Evolutionary conservation across 2,113 vertebrate species (phyloP), one percentile per base, ranked within the genome.

Genomic region (Odocoileus hemionus): DNA sequence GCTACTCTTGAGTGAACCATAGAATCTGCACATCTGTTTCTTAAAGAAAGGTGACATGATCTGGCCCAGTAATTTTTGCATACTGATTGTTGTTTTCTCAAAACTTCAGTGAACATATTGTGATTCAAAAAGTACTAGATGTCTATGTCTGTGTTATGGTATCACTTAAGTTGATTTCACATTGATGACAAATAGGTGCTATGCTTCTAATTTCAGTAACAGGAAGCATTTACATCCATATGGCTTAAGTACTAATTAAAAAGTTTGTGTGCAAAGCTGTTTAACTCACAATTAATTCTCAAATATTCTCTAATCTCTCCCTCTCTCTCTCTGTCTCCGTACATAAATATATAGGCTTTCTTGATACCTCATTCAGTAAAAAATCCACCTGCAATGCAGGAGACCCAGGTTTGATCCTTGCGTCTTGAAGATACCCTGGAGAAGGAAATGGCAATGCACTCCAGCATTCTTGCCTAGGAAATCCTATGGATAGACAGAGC

Each of bases 11-110:
- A 95, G 50, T 45, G 47, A 97, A 86, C 33, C 43, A 86, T 92
- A 76, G 90, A 94, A 93, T 89, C 36, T 88, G 25, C 25, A 90
- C 92, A 95, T 91, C 96, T 98, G 94, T 58, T 95, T 14, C 64
- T 96, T 90, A 64, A 85, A 91, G 11, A 94, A 70, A 82, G 23
- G 60, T 89, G 13, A 97, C 86, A 47, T 6, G 43, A 95, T 96
- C 92, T 91, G 84, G n/a, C 58, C 94, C 80, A 95, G 83, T 87
- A 67, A 95, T 67, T 95, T 97, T 96, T 97, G 84, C 67, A 54
- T 7, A 39, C 47, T 11, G 80, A 80, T 88, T 36, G 39, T 21
- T 93, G 36, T 78, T 92, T 15, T 25, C 64, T 95, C 50, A 86
- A 93, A 96, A 87, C 11, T 55, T 30, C 70, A 83, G 39, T 9